Evolutionary conservation across 2,797 vertebrate genomes (phyloP), one percentile per base, ranked within the genome.

Genomic region (Platyrinchus mystaceus): DNA sequence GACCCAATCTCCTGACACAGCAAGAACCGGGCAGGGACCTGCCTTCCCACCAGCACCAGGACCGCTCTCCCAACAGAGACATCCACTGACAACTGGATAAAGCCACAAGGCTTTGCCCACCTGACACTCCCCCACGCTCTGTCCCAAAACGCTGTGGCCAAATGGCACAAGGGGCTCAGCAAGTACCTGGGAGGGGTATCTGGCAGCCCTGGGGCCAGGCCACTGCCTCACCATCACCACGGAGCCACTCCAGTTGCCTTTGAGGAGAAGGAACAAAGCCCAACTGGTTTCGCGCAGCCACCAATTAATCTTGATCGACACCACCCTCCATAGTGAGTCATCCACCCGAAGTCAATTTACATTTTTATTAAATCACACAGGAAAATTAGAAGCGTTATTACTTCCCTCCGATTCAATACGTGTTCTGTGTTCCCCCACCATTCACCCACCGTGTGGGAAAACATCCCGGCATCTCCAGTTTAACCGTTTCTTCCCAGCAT

Each of bases 311-410:
- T 89, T 36, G 79, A 96, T 95, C 97, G 49, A 94, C 95, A 90
- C 95, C 94, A 49, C 93, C 95, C n/a, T 81, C 92, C 69, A 1
- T 68, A 62, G 82, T 43, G 87, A 94, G 89, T 75, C 86, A 62
- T 74, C 93, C 95, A 84, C 90, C 67, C 37, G 10, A 84, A 96
- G 34, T 34, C 58, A 27, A 97, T 97, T 97, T 97, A 93, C 97
- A 97, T 97, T 96, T 98, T 97, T 96, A 98, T 98, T 97, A 96
- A 98, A 97, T 98, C 94, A 96, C 96, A 70, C 73, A 47, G 94
- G 97, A 96, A 97, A 97, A 97, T 97, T 63, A 97, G 96, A 94
- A 92, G 94, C 76, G 2, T 94, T 67, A 92, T 91, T 90, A 87
- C 95, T 96, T 96, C 94, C 73, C 96, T 89, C 46, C 2, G 3